Conservation (phyloP, 37 sponge, comb jelly and placozoan genomes). For the Halisarca cf. caerulea region DNA sequence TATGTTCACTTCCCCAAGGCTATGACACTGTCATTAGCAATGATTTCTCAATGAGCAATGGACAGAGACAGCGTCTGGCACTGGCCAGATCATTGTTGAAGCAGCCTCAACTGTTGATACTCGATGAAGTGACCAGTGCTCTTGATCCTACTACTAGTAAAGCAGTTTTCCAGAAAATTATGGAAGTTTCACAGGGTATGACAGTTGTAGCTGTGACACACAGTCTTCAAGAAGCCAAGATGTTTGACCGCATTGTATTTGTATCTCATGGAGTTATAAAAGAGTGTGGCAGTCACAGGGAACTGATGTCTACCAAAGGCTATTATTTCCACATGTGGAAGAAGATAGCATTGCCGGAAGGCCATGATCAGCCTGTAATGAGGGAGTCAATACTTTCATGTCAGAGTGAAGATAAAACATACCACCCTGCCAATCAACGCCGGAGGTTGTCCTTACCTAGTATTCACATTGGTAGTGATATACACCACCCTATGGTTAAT, state of each 20-base stretch:
- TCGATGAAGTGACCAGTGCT: constrained; percentile 68
- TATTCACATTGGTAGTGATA: neutral
- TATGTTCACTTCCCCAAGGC: constrained; percentile 38
- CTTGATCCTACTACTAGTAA: constrained; percentile 49
- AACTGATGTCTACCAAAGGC: constrained; percentile 44
- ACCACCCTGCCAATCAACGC: no score
- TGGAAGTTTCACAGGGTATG: constrained; percentile 48
- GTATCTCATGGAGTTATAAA: constrained; percentile 54
- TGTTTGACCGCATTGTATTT: constrained; percentile 57
- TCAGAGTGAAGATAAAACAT: neutral
- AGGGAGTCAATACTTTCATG: neutral
- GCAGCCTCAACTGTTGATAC: constrained; percentile 35
- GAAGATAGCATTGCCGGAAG: neutral
- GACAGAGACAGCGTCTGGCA: constrained; percentile 58
- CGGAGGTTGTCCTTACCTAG: neutral
- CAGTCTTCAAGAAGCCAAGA: constrained; percentile 38
- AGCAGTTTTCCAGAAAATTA: constrained; percentile 33
- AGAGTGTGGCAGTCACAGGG: constrained; percentile 56
- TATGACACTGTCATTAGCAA: constrained; percentile 58
- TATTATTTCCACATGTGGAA: constrained; percentile 52
- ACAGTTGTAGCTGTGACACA: constrained; percentile 56
- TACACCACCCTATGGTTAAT: neutral
- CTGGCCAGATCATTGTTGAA: constrained; percentile 58
- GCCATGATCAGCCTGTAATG: neutral
- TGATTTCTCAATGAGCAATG: constrained; percentile 44